Evolutionary conservation across 2,888 invertebrate genomes (phyloP).

Genomic region (Ormyrus rosae): DNA sequence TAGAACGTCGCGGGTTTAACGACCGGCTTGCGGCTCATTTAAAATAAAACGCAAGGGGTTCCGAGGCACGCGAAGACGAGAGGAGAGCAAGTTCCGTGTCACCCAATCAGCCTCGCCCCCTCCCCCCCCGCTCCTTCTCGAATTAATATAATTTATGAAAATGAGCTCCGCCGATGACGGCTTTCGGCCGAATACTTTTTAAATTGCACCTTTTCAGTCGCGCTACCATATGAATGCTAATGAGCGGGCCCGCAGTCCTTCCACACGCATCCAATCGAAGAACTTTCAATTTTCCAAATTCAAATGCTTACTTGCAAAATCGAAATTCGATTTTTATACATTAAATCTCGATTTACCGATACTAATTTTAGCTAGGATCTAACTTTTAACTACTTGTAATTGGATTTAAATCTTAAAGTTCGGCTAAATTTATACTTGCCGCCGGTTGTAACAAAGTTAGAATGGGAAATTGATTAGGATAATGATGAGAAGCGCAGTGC

Average conservation of each 20-base stretch:
- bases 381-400: too few species aligned
- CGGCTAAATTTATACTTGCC: too few species aligned
- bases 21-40: slow-evolving; percentile 47
- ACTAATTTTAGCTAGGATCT: too few species aligned
- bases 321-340: too few species aligned
- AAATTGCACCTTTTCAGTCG: slow-evolving; percentile 12
- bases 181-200: slow-evolving; percentile 46
- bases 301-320: too few species aligned
- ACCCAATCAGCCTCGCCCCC: slow-evolving; percentile 69
- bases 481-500: too few species aligned
- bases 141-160: slow-evolving; percentile 74
- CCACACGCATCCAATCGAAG: too few species aligned
- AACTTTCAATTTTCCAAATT: too few species aligned
- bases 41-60: slow-evolving; percentile 48
- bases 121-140: slow-evolving; percentile 63
- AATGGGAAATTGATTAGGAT: too few species aligned
- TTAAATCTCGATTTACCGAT: too few species aligned
- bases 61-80: background rate
- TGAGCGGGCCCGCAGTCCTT: background rate
- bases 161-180: slow-evolving; percentile 69
- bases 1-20: slow-evolving; percentile 55
- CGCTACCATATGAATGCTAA: slow-evolving; percentile 32
- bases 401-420: too few species aligned
- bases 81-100: slow-evolving; percentile 61
- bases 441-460: too few species aligned